These are phyloP conservation scores for Drosophila picticornis DNA, from an alignment of 2,888 invertebrate species.

Conservation along the genomic window DNA sequence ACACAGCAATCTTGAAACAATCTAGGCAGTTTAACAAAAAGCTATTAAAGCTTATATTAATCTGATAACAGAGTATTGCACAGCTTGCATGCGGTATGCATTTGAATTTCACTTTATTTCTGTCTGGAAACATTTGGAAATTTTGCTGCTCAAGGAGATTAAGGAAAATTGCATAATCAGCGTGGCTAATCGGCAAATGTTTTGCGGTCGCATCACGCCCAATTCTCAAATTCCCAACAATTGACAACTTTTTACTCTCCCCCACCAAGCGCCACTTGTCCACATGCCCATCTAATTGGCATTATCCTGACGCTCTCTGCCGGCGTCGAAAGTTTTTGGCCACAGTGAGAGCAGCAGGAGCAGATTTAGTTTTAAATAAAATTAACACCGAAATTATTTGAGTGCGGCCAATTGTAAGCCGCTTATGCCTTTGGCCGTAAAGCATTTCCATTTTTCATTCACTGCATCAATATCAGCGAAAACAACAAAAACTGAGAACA, in stretches of 20 bases:
- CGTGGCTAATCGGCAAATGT: constrained; percentile 68
- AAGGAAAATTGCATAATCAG: constrained; percentile 73
- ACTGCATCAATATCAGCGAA: constrained; percentile 32
- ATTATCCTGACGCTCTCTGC: constrained; percentile 57
- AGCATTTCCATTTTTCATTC: constrained; percentile 46
- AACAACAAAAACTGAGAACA: constrained; percentile 1
- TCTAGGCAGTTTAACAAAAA: background rate
- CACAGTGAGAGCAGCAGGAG: background rate
- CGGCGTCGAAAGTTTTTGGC: constrained; percentile 49
- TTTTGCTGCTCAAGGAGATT: constrained; percentile 48
- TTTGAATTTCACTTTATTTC: background rate
- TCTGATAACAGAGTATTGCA: background rate
- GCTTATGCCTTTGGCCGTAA: constrained; percentile 56
- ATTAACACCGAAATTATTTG: constrained; percentile 76
- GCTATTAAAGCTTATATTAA: background rate
- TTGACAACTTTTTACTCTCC: background rate
- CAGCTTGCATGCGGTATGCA: background rate
- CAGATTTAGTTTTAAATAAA: constrained; percentile 62
- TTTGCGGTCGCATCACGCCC: constrained; percentile 51
- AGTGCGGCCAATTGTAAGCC: constrained; percentile 70
- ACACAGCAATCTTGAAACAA: background rate
- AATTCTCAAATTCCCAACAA: constrained; percentile 8
- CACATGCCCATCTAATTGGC: constrained; percentile 65
- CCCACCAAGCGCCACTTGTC: background rate
- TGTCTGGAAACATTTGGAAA: constrained; percentile 20